Conservation (phyloP, 1,140 invertebrate genomes). For the Charaxes varanes region DNA sequence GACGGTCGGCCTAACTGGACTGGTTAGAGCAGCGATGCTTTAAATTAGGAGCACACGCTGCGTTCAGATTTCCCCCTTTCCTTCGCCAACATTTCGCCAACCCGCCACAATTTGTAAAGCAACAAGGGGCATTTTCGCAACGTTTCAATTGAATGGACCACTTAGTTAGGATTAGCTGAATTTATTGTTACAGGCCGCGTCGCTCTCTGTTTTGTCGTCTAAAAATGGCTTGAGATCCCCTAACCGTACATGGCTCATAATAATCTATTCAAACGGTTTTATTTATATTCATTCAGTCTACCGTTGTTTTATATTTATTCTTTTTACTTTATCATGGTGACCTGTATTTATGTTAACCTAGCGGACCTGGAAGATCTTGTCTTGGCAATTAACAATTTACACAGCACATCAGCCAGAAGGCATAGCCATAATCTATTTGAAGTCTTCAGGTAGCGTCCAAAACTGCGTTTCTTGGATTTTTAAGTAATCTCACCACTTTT, state of each 20-base stretch:
- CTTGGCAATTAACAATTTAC: too few species aligned
- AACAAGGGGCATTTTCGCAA: slow-evolving; percentile 59
- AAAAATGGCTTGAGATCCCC: slow-evolving; percentile 22
- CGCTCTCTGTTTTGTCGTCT: slow-evolving; percentile 23
- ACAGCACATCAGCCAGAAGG: too few species aligned
- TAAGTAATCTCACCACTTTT: too few species aligned
- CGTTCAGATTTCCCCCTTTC: slow-evolving; percentile 57
- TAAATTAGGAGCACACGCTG: slow-evolving; percentile 53
- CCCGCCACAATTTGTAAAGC: slow-evolving; percentile 60
- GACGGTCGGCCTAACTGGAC: slow-evolving; percentile 32
- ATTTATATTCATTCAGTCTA: too few species aligned
- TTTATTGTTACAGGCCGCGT: slow-evolving; percentile 45
- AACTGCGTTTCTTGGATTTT: too few species aligned
- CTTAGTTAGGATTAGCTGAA: slow-evolving; percentile 50
- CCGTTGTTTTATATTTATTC: too few species aligned
- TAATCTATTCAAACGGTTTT: too few species aligned
- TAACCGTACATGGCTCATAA: slow-evolving; percentile 9
- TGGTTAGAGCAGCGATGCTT: slow-evolving; percentile 39
- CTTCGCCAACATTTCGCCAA: slow-evolving; percentile 45
- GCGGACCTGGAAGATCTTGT: too few species aligned
- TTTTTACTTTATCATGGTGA: too few species aligned
- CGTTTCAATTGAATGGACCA: slow-evolving; percentile 60
- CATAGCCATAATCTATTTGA: too few species aligned
- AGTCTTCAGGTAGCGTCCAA: too few species aligned
- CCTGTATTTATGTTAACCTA: too few species aligned